Evolutionary conservation across 2,888 invertebrate genomes (phyloP).

Genomic region (Isotomurus palustris): DNA sequence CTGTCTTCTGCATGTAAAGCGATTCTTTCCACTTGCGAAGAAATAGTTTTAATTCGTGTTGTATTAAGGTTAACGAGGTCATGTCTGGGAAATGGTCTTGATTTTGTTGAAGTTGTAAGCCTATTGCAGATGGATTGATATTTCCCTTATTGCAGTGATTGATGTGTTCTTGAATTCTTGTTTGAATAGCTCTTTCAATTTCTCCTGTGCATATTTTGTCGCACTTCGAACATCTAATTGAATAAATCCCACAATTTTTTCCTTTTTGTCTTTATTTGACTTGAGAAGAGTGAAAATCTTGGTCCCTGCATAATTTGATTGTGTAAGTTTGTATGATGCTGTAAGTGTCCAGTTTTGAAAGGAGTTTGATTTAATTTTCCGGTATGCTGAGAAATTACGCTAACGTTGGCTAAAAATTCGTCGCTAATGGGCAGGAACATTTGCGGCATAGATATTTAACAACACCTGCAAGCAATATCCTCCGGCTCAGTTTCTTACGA

Average conservation of each 20-base stretch:
- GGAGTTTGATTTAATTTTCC: too few relatives aligned
- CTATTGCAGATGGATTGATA: neutral
- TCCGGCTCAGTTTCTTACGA: too few relatives aligned
- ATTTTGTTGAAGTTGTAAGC: neutral
- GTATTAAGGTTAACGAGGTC: neutral
- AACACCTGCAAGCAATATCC: too few relatives aligned
- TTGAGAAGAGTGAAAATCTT: neutral
- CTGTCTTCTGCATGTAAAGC: too few relatives aligned
- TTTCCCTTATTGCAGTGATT: neutral
- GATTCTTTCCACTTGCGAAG: too few relatives aligned
- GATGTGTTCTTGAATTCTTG: constrained; percentile 7
- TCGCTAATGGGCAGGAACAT: too few relatives aligned
- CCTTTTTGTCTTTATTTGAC: neutral
- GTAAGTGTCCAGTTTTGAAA: too few relatives aligned
- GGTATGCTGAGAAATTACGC: too few relatives aligned
- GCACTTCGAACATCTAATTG: neutral
- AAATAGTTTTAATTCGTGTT: neutral
- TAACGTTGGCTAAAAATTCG: too few relatives aligned
- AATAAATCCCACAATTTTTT: neutral
- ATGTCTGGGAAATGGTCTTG: neutral
- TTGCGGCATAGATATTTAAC: too few relatives aligned
- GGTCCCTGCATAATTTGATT: neutral
- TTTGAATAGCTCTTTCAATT: neutral
- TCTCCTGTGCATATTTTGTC: neutral
- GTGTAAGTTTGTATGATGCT: neutral